Evolutionary conservation across 2,888 invertebrate species (phyloP), one percentile per base, ranked within the genome.

Genomic region (Hyles lineata): DNA sequence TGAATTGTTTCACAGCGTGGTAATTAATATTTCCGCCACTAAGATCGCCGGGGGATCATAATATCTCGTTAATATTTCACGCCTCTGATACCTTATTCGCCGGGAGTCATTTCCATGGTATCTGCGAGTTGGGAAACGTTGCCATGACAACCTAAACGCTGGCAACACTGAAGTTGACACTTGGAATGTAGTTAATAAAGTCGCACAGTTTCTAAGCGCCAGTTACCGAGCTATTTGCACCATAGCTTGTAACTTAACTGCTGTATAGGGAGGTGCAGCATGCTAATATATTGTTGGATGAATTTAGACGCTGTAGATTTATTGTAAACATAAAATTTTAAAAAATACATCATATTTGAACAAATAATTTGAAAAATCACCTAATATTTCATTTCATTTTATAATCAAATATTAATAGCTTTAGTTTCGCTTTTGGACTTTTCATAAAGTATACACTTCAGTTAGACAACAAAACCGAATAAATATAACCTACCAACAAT

Each of bases 101-200:
- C 55, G 55, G 19, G 17, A 19, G 9, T 63, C 8, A 62, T 35
- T 32, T 62, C 7, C 2, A 32, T 62, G 32, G 62, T 35, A n/a
- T 55, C 55, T n/a, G 35, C 21, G 19, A 21, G 43, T 43, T 43
- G 32, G 62, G 35, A 19, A 63, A 32, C 9, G 35, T 63, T 63
- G 11, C 35, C 50, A 50, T 70, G 60, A 32, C 62, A 60, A 50
- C 55, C 52, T 55, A 62, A 55, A 67, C 62, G 67, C 72, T 70
- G 59, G 70, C 71, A 75, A 74, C 70, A 74, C 70, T 73, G 58
- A 55, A 71, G 75, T 29, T 72, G 75, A 75, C 77, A 73, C 75
- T 78, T 77, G 74, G 76, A 74, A 74, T 76, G 74, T 74, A 74
- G 75, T 73, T 76, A 75, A 74, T 75, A 72, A 76, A 78, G 76